Percentiles rank a stretch among this genome's conserved stretches.
Conservation (phyloP, 1,140 invertebrate species). For the Musca domestica region DNA sequence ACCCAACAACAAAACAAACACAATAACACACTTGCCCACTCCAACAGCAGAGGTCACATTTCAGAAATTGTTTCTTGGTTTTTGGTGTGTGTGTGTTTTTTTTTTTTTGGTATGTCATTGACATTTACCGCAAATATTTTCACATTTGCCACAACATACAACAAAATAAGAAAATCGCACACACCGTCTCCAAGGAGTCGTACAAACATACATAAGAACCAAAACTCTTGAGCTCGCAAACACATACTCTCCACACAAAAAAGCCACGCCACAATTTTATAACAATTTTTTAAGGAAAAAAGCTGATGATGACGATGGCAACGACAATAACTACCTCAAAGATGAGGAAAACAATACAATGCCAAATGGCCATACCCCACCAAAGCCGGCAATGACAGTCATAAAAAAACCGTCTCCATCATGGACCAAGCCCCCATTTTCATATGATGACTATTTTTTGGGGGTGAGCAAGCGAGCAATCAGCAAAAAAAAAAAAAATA, state of each 20-base stretch:
- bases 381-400: not conserved
- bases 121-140: slow-evolving; percentile 19
- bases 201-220: not conserved
- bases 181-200: not conserved
- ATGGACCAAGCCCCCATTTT: slow-evolving; percentile 22
- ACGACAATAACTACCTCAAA: not conserved
- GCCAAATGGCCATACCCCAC: too few species aligned
- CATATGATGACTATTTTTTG: slow-evolving; percentile 6
- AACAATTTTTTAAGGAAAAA: too few species aligned
- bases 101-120: slow-evolving; percentile 14
- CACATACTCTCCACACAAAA: not conserved
- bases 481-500: not conserved
- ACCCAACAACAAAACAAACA: not conserved
- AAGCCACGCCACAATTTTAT: slow-evolving; percentile 11
- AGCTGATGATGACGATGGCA: not conserved
- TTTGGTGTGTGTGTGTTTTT: not conserved
- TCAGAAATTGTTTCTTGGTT: slow-evolving; percentile 7
- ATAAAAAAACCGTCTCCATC: slow-evolving; percentile 15
- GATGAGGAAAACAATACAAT: not conserved
- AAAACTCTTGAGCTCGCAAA: not conserved
- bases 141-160: slow-evolving; percentile 2
- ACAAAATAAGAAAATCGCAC: slow-evolving; percentile 4
- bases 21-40: too few species aligned
- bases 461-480: not conserved
- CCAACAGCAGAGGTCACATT: slow-evolving; percentile 10